Conservation (phyloP, 1,140 invertebrate genomes). For the Drosophila lowei region DNA sequence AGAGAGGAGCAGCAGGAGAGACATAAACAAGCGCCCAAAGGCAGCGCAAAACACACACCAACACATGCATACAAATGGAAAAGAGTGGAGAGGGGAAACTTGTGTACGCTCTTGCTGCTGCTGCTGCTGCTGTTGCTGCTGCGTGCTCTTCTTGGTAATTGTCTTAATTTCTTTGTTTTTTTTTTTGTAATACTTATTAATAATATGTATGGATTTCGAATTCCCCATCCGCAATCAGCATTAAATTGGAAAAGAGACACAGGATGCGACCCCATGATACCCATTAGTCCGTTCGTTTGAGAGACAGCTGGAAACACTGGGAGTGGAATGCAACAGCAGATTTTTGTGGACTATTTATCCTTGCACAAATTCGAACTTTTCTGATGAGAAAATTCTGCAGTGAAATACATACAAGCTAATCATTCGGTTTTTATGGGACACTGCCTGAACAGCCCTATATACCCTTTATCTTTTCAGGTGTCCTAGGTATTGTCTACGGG, state of each 20-base stretch:
- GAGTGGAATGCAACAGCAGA: no score
- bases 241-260: background rate
- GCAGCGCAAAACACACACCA: constrained; percentile 33
- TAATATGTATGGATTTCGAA: constrained; percentile 42
- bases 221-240: constrained; percentile 38
- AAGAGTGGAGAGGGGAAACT: constrained; percentile 21
- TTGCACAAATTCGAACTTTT: no score
- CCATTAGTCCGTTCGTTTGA: background rate
- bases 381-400: no score
- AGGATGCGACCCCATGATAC: constrained; percentile 18
- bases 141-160: constrained; percentile 33
- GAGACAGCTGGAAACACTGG: no score
- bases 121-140: constrained; percentile 17
- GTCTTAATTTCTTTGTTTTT: constrained; percentile 31
- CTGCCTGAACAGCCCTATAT: no score
- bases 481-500: background rate
- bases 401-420: no score
- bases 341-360: no score
- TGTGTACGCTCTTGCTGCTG: constrained; percentile 24
- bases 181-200: constrained; percentile 55
- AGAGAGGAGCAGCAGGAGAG: background rate
- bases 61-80: background rate
- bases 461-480: no score
- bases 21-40: constrained; percentile 30
- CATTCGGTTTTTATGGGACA: no score